These are phyloP conservation scores for Plotosus lineatus DNA, from an alignment of 2,113 vertebrate genomes.

Conservation along the genomic window DNA sequence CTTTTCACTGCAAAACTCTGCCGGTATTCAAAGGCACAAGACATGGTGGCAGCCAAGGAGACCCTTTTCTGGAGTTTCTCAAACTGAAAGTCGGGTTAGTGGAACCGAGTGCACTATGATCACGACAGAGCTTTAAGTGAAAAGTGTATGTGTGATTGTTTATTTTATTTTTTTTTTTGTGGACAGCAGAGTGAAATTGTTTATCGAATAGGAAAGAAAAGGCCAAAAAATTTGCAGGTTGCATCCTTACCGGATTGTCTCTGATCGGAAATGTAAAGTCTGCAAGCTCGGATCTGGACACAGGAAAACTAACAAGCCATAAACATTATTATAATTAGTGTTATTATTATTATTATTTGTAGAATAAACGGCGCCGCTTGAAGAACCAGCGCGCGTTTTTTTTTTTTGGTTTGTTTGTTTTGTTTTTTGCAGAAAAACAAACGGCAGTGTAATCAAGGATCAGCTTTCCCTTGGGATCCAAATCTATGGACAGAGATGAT, in stretches of 20 bases:
- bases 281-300: not conserved
- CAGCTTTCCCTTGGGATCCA: not conserved
- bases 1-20: slow-evolving; percentile 17
- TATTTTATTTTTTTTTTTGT: no score
- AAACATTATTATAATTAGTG: not conserved
- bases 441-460: not conserved
- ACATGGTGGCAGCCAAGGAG: slow-evolving; percentile 22
- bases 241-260: not conserved
- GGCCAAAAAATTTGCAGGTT: not conserved
- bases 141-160: not conserved
- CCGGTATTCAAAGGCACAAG: not conserved
- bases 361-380: not conserved
- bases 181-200: not conserved
- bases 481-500: not conserved
- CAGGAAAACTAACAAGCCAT: not conserved
- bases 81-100: not conserved
- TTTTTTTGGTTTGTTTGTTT: no score
- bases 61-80: no score
- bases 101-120: not conserved
- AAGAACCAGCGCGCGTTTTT: not conserved
- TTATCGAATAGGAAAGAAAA: not conserved
- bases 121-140: not conserved
- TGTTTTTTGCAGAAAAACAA: not conserved
- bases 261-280: not conserved
- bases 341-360: not conserved